These are phyloP conservation scores for Tolypeutes matacus DNA, from an alignment of 2,797 vertebrate genomes.

Conservation along the genomic window DNA sequence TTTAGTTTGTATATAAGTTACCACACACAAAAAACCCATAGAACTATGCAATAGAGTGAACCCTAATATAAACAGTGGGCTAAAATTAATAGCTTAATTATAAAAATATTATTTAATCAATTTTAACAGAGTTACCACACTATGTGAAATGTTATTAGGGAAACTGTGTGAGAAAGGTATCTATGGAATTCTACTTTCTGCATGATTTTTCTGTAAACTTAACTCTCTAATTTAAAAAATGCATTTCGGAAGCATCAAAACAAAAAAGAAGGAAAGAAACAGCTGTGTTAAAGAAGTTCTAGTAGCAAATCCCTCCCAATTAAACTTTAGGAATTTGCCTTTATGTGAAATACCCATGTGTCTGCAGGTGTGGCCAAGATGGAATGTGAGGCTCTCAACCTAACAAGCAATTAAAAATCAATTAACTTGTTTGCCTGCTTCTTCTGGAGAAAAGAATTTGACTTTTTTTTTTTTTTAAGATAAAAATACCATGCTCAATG, in stretches of 20 bases:
- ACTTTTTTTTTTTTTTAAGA: not conserved
- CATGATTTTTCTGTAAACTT: too few relatives aligned
- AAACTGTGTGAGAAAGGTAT: too few relatives aligned
- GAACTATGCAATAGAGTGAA: too few relatives aligned
- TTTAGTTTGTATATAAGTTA: too few relatives aligned
- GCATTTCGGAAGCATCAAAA: constrained; percentile 72
- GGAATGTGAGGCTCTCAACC: constrained; percentile 58
- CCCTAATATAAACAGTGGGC: too few relatives aligned
- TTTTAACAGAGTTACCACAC: too few relatives aligned
- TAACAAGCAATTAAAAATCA: constrained; percentile 52
- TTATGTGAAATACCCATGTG: constrained; percentile 88
- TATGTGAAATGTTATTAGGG: too few relatives aligned
- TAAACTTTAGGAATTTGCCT: constrained; percentile 87
- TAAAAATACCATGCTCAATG: not conserved
- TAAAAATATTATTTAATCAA: too few relatives aligned
- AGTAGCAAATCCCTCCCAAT: constrained; percentile 90
- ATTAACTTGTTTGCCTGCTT: not conserved
- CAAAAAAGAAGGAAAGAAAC: constrained; percentile 87
- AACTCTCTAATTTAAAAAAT: constrained; percentile 70
- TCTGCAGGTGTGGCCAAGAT: constrained; percentile 82
- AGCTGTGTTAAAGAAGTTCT: constrained; percentile 87
- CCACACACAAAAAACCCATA: too few relatives aligned
- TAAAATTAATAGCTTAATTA: too few relatives aligned
- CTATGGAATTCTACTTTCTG: too few relatives aligned
- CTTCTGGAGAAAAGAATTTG: not conserved